Base-by-base conservation (phyloP, 2,797 vertebrate species). In the Typhlichthys subterraneus region DNA sequence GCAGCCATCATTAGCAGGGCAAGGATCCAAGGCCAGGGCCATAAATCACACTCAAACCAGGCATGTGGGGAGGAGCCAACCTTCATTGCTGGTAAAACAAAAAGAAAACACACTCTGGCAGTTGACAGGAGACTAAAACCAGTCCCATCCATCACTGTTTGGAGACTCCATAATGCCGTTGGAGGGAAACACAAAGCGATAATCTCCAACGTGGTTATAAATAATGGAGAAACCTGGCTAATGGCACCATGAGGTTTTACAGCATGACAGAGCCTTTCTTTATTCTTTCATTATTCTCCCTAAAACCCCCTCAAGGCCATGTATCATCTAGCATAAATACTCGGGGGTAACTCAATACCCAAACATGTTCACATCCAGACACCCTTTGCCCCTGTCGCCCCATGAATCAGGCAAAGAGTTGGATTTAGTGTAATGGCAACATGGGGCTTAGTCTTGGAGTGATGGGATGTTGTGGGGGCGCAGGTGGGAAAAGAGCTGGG, bases 201-300 rank as follows among this genome's bases (percentile, higher is more conserved):
- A 87, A 91, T 90, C 87, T 85, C 73, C 67, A 74, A 51, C 72
- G 65, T 71, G 61, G 85, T 82, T 85, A 84, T 91, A 90, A 91
- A 92, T 91, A 91, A 90, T 85, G 83, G 73, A 90, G 73, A 85
- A 88, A 87, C 82, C 70, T 75, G 61, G 63, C 76, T 90, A 90
- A 91, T 86, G 89, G 80, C 81, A 85, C 82, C 79, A 72, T 79
- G 80, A 87, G 77, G 77, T 78, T 86, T 77, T 72, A 69, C 75
- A 79, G 80, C 75, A 88, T 66, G 66, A 86, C 86, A 87, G 76
- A 76, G 72, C 63, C 74, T 62, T 45, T 69, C 78, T 80, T 85
- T 78, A 89, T 89, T 52, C 9, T 50, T 85, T 87, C 78, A 91
- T 92, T 91, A 90, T 85, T 87, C 60, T 6, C 67, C 69, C 83